Conservation (phyloP, 2,113 vertebrate genomes). For the Epinephelus fuscoguttatus region DNA sequence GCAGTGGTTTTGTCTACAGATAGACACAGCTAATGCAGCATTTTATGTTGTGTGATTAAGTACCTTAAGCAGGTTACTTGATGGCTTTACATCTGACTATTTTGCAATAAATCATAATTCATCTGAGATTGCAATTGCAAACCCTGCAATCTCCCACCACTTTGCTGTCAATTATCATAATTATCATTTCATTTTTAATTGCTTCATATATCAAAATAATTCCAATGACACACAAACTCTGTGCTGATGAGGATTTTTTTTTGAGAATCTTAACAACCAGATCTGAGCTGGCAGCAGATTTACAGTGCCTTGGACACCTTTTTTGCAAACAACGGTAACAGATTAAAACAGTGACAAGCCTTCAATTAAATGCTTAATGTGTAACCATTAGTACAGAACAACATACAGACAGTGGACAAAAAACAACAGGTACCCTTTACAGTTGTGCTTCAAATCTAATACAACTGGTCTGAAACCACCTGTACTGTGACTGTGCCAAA, state of each 20-base stretch:
- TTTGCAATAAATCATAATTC: neutral
- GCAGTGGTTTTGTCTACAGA: slow-evolving; percentile 14
- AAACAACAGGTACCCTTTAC: slow-evolving; percentile 6
- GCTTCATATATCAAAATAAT: neutral
- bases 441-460: slow-evolving; percentile 1
- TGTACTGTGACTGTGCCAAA: neutral
- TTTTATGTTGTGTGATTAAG: neutral
- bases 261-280: neutral
- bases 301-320: neutral
- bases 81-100: neutral
- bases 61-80: neutral
- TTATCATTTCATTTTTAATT: slow-evolving; percentile 7
- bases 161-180: neutral
- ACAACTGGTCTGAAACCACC: neutral
- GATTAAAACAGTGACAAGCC: slow-evolving; percentile 22
- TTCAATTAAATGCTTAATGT: slow-evolving; percentile 17
- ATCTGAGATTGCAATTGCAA: neutral
- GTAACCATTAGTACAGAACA: slow-evolving; percentile 15
- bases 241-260: neutral
- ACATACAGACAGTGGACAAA: neutral
- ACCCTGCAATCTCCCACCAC: no score
- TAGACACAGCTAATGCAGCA: neutral
- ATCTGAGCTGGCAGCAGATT: neutral
- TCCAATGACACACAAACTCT: neutral
- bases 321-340: neutral